phyloP scores from a whole-genome alignment of 1,140 invertebrate genomes.

The Ceratina japonica region DNA sequence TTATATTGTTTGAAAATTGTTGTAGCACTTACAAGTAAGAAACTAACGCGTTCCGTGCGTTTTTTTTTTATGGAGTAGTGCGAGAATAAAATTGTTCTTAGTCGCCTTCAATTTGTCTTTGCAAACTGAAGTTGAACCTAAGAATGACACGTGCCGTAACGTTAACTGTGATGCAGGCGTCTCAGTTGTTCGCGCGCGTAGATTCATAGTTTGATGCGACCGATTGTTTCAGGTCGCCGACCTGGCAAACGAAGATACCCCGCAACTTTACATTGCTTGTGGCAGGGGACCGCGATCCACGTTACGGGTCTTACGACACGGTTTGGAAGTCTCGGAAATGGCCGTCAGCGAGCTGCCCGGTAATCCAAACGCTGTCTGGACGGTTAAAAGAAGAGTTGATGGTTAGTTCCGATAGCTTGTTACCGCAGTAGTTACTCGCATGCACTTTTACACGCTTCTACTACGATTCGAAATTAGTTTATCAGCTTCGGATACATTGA shows the following conservation, averaged over 20 bases:
- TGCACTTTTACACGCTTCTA: constrained; percentile 30
- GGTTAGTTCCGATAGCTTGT: constrained; percentile 83
- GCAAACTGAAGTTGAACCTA: constrained; percentile 74
- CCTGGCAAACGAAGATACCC: constrained; percentile 98
- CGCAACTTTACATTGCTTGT: constrained; percentile 97
- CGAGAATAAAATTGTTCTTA: constrained; percentile 70
- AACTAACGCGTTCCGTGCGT: constrained; percentile 40
- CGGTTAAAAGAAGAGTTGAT: constrained; percentile 96
- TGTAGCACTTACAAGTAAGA: constrained; percentile 69
- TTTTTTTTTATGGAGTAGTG: constrained; percentile 68
- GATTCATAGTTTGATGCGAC: constrained; percentile 1
- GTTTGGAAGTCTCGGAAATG: constrained; percentile 99
- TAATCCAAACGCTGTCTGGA: constrained; percentile 99
- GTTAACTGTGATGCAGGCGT: background rate
- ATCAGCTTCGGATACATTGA: constrained; percentile 20
- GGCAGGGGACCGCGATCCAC: constrained; percentile 96
- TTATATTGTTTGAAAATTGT: background rate
- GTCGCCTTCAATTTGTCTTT: constrained; percentile 75
- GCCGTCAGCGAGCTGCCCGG: constrained; percentile 99
- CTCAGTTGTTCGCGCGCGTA: background rate
- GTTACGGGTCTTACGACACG: constrained; percentile 95
- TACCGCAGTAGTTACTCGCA: constrained; percentile 46
- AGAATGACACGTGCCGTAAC: constrained; percentile 60
- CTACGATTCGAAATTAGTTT: constrained; percentile 13
- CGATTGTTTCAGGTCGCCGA: constrained; percentile 82